Percentiles rank a stretch among this genome's conserved stretches.
phyloP scores from a whole-genome alignment of 2,113 vertebrate species.

The Quiscalus mexicanus region DNA sequence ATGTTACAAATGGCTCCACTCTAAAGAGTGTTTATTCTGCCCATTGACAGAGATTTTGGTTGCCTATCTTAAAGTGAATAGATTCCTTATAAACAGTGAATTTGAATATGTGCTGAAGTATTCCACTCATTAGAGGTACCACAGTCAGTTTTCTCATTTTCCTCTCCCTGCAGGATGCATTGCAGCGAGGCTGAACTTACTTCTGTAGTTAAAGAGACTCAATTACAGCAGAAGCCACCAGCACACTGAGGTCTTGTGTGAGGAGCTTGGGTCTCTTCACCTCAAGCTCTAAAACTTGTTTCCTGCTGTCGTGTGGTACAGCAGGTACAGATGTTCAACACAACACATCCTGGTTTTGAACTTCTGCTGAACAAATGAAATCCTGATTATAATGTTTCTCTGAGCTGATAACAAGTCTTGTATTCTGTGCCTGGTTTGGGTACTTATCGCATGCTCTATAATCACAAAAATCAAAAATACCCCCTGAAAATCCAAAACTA shows the following conservation, averaged over 20 bases:
- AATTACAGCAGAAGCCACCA: not conserved
- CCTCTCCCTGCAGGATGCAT: not conserved
- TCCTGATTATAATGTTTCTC: not conserved
- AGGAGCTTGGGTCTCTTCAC: not conserved
- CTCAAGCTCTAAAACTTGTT: not conserved
- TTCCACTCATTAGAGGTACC: not conserved
- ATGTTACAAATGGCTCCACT: not conserved
- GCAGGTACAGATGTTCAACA: not conserved
- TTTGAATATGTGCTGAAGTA: not conserved
- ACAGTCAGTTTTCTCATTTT: not conserved
- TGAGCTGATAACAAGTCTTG: not conserved
- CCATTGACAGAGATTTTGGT: not conserved
- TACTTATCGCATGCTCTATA: not conserved
- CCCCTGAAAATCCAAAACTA: not conserved
- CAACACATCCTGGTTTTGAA: not conserved
- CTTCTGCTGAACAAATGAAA: not conserved
- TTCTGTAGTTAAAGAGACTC: not conserved
- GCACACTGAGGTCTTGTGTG: not conserved
- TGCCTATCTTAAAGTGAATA: not conserved
- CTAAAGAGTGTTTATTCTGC: constrained; percentile 13
- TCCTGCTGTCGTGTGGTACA: accelerated
- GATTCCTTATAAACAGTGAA: not conserved
- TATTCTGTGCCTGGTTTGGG: not conserved
- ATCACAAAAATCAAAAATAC: not conserved
- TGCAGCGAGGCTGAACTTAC: not conserved